Evolutionary conservation across 1,140 invertebrate genomes (phyloP), one percentile per base, ranked within the genome.

Genomic region (Drosophila lacteicornis): DNA sequence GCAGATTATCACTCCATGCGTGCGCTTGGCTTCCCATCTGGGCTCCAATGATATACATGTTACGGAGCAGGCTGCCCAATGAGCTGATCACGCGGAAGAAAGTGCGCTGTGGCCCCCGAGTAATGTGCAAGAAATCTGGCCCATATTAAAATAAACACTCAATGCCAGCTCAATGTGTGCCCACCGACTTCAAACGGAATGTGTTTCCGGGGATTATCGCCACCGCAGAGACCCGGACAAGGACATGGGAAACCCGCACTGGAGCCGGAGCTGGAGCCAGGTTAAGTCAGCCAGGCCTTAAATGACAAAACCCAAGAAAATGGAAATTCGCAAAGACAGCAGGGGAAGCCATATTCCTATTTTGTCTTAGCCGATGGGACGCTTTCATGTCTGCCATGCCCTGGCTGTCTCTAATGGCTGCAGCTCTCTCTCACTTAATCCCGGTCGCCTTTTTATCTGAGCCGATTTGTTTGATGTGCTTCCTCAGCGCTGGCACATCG

Each of bases 1-100:
- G 61, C 58, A 40, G 51, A 80, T 80, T 84, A 85, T 53, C 75
- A 62, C n/a, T 46, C 22, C 78, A 74, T 88, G 80, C 84, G 83
- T 88, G 74, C 68, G 50, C 63, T 68, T 78, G 38, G 61, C 36
- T 78, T 65, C 49, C 17, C 49, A 80, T 38, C 33, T 2, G 3
- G 13, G 30, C 22, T 55, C 36, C 53, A n/a, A 13, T 13, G 33
- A 43, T 36, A 65, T 36, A 60, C 49, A 38, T 66, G 69, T 38
- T 6, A n/a, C 36, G 69, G 77, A 60, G 60, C 61, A 27, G 17
- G 61, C 68, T 90, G 84, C 78, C 50, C 80, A 87, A 87, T 87
- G 84, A 87, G 85, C 84, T 84, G 84, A 84, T 87, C 84, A 87
- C 69, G 80, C 67, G 84, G 85, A 90, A 87, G 71, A 71, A 79